A percentile compares a stretch with the other conserved stretches of the same genome.
Conservation (phyloP, 2,888 invertebrate genomes). For the Yponomeuta sedellus region DNA sequence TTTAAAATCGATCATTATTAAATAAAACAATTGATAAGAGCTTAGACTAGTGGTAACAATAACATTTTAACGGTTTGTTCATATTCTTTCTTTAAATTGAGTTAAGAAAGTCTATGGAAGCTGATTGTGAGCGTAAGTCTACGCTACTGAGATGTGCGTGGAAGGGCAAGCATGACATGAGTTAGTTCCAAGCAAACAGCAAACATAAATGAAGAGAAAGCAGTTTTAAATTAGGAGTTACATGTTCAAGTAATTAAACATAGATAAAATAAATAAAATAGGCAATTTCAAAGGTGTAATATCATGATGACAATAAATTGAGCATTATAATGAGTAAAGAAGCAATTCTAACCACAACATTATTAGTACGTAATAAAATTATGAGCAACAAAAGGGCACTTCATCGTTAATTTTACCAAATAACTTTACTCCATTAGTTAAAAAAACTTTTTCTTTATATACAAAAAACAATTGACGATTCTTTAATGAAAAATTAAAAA, state of each 20-base stretch:
- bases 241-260: slow-evolving; percentile 2
- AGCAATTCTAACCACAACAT: slow-evolving; percentile 42
- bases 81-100: slow-evolving; percentile 33
- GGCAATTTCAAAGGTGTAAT: slow-evolving; percentile 61
- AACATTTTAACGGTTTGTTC: slow-evolving; percentile 54
- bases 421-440: slow-evolving; percentile 47
- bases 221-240: not conserved
- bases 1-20: slow-evolving; percentile 33
- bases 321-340: slow-evolving; percentile 72
- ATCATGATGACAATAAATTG: slow-evolving; percentile 63
- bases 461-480: slow-evolving; percentile 60
- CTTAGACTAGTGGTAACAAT: slow-evolving; percentile 75
- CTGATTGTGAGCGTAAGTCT: not conserved
- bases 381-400: slow-evolving; percentile 67
- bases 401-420: slow-evolving; percentile 63
- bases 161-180: slow-evolving; percentile 23
- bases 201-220: not conserved
- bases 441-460: slow-evolving; percentile 35
- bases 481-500: slow-evolving; percentile 40
- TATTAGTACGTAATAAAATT: slow-evolving; percentile 23
- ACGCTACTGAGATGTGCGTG: slow-evolving; percentile 18
- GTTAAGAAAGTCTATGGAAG: slow-evolving; percentile 24
- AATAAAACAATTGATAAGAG: slow-evolving; percentile 60
- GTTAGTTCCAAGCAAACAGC: not conserved
- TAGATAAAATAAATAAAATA: slow-evolving; percentile 4